A percentile compares a stretch with the other conserved stretches of the same genome.
Evolutionary conservation across 2,113 vertebrate genomes (phyloP).

Genomic region (Mionectes macconnelli): DNA sequence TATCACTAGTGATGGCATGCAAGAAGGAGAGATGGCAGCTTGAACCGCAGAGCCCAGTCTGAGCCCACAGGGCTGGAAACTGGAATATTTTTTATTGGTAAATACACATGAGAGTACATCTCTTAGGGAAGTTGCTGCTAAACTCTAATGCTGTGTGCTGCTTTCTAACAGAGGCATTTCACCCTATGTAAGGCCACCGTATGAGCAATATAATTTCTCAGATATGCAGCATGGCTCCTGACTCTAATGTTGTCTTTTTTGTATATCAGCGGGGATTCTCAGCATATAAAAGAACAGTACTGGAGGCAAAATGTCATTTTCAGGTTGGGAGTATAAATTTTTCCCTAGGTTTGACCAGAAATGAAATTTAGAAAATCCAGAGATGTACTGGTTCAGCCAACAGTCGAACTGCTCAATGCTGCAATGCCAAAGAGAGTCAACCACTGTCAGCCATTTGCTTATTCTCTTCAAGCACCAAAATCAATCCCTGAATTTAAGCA

Average conservation of each 20-base stretch:
- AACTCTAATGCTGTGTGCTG: neutral
- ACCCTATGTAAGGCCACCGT: neutral
- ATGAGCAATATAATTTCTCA: neutral
- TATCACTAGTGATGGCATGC: neutral
- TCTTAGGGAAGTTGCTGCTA: neutral
- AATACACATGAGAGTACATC: neutral
- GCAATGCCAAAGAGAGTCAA: neutral
- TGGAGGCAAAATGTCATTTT: neutral
- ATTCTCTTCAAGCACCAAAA: slow-evolving; percentile 26
- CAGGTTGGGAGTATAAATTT: neutral
- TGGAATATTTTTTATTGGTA: neutral
- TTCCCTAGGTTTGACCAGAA: neutral
- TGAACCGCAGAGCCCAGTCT: neutral
- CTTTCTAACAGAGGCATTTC: neutral
- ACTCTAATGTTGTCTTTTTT: neutral
- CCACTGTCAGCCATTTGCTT: neutral
- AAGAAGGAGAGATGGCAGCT: neutral
- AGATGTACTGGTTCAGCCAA: neutral
- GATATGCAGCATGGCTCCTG: neutral
- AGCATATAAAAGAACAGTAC: neutral
- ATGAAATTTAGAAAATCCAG: neutral
- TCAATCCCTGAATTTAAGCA: slow-evolving; percentile 35
- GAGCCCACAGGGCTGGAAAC: neutral
- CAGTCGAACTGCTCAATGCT: neutral
- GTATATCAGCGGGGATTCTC: neutral